These are phyloP conservation scores for Halcyon badia DNA, from an alignment of 2,797 vertebrate species.

Conservation along the genomic window DNA sequence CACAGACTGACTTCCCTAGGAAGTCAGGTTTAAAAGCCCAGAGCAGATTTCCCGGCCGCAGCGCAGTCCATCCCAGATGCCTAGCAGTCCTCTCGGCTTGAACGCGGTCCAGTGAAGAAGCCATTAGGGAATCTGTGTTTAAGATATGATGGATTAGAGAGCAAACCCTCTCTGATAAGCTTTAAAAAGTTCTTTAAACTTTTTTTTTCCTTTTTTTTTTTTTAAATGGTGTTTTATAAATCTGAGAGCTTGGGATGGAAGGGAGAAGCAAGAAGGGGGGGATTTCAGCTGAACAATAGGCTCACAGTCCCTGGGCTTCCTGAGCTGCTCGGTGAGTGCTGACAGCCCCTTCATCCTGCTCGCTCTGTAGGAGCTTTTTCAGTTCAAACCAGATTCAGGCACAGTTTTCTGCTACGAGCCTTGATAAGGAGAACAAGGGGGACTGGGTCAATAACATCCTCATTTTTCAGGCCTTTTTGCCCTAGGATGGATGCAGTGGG, in stretches of 20 bases:
- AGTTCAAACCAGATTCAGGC: neutral
- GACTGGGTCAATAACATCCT: neutral
- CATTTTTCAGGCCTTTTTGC: neutral
- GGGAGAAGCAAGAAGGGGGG: neutral
- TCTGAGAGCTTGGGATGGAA: neutral
- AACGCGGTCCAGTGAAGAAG: neutral
- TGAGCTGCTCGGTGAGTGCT: neutral
- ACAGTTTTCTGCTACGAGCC: neutral
- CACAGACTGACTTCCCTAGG: neutral
- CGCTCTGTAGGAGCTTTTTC: neutral
- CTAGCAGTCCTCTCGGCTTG: neutral
- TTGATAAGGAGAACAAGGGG: neutral
- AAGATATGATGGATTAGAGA: slow-evolving; percentile 20
- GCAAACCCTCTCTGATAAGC: slow-evolving; percentile 34
- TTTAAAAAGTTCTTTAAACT: neutral
- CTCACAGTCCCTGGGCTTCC: slow-evolving; percentile 2
- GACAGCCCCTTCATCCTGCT: slow-evolving; percentile 4
- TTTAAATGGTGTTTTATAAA: neutral
- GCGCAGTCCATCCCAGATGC: slow-evolving; percentile 16
- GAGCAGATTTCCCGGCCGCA: slow-evolving; percentile 32
- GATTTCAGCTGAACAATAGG: neutral
- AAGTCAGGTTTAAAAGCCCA: slow-evolving; percentile 24
- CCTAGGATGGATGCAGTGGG: neutral
- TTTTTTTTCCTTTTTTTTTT: neutral
- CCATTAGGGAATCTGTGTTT: slow-evolving; percentile 44